A percentile compares a stretch with the other conserved stretches of the same genome.
Conservation (phyloP, 2,888 invertebrate genomes). For the Amphiduros pacificus region DNA sequence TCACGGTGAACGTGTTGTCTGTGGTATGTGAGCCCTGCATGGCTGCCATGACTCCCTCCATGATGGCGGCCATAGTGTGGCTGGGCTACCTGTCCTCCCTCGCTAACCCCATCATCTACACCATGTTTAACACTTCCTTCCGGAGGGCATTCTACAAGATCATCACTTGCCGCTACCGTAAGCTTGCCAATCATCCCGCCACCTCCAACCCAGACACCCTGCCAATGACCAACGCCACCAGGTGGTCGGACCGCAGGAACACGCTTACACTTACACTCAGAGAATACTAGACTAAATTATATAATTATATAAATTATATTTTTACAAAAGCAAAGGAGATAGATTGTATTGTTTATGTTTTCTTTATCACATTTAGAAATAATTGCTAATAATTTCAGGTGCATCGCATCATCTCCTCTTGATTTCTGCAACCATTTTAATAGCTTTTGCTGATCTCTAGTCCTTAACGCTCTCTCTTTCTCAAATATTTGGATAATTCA, state of each 20-base stretch:
- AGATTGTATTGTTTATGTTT: no score
- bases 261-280: constrained; percentile 11
- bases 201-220: constrained; percentile 23
- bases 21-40: constrained; percentile 46
- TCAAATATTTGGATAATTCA: no score
- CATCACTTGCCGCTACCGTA: constrained; percentile 39
- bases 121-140: constrained; percentile 59
- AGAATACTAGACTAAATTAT: no score
- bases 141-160: constrained; percentile 51
- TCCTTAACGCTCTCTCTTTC: no score
- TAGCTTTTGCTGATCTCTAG: no score
- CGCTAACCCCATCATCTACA: constrained; percentile 59
- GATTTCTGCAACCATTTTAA: no score
- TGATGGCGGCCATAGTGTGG: constrained; percentile 55
- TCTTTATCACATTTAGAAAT: no score
- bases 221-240: constrained; percentile 32
- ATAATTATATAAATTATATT: no score
- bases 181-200: constrained; percentile 19
- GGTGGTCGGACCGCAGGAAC: constrained; percentile 27
- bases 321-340: no score
- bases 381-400: no score
- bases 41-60: constrained; percentile 36
- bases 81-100: constrained; percentile 56
- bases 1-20: constrained; percentile 51
- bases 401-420: no score